Evolutionary conservation across 2,113 vertebrate genomes (phyloP), one percentile per base, ranked within the genome.

Genomic region (Eolophus roseicapilla): DNA sequence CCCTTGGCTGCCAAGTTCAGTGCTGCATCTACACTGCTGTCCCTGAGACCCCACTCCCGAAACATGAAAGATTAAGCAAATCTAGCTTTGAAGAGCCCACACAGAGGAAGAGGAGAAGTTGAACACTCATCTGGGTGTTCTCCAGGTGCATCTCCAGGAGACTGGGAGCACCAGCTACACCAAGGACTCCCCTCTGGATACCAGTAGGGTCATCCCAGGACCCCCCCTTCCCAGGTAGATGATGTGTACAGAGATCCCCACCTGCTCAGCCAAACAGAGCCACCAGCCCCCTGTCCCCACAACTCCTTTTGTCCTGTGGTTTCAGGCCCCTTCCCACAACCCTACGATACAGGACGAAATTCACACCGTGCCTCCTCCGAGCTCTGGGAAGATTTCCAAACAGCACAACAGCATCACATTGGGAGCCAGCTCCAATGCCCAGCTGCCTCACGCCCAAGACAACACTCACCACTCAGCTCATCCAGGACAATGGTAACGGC

Each of bases 361-460:
- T 37, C 52, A 35, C 29, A 6, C 59, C 2, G 0, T 0, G 17
- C 39, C 46, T 62, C 31, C 67, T 55, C 20, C 1, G 0, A 63
- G 24, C 17, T n/a, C n/a, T 2, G 3, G 19, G 43, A 50, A 74
- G 49, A 10, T n/a, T 69, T 57, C 81, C 75, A 79, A 63, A 60
- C 2, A 9, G 6, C 17, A 37, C 2, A 4, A 33, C 24, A 41
- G 44, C 5, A 0, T 71, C 64, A 35, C 0, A 2, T 37, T 49
- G 47, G 53, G 39, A 65, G 17, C 37, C 68, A 46, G 52, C 20
- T 55, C 57, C 13, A 13, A 11, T 0, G 5, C 6, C 7, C 17
- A 37, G 47, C 62, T 35, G 53, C 63, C 49, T 75, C 39, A 75
- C 6, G 0, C 82, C 50, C 10, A 0, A 63, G 57, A 47, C 3